A percentile compares a stretch with the other conserved stretches of the same genome.
phyloP scores from a whole-genome alignment of 2,888 invertebrate genomes.

The Isoperla grammatica region DNA sequence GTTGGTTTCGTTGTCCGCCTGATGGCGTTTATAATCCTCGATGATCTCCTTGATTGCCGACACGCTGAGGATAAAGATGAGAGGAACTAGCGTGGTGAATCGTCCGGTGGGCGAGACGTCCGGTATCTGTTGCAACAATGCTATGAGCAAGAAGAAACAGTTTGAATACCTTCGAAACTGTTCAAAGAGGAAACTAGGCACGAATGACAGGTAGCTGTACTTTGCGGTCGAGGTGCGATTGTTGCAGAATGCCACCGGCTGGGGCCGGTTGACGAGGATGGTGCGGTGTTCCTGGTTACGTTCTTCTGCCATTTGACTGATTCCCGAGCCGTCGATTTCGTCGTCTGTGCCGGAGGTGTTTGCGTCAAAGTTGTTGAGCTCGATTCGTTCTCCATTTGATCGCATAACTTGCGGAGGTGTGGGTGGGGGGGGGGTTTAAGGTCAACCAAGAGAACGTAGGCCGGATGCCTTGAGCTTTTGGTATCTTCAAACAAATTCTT shows the following conservation, averaged over 20 bases:
- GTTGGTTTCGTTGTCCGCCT: slow-evolving; percentile 94
- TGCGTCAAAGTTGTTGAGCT: no score
- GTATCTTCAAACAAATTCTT: no score
- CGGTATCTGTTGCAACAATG: slow-evolving; percentile 82
- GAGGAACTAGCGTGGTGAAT: slow-evolving; percentile 95
- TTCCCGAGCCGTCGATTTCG: no score
- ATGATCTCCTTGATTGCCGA: slow-evolving; percentile 98
- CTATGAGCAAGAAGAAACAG: slow-evolving; percentile 98
- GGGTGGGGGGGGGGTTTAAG: no score
- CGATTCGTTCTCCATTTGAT: no score
- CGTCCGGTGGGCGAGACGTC: slow-evolving; percentile 98
- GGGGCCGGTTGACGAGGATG: slow-evolving; percentile 71
- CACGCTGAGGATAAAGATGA: slow-evolving; percentile 92
- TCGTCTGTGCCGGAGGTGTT: no score
- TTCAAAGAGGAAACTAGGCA: slow-evolving; percentile 97
- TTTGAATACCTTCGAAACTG: slow-evolving; percentile 99
- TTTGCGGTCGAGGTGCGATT: slow-evolving; percentile 97
- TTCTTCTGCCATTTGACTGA: slow-evolving; percentile 30
- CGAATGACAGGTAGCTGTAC: slow-evolving; percentile 74
- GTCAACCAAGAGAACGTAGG: no score
- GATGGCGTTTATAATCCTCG: slow-evolving; percentile 97
- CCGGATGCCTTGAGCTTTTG: no score
- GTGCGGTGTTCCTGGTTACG: slow-evolving; percentile 60
- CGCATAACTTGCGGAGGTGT: no score
- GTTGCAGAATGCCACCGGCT: slow-evolving; percentile 75